Evolutionary conservation across 2,888 invertebrate species (phyloP), one percentile per base, ranked within the genome.

Genomic region (Toxonevra muliebris): DNA sequence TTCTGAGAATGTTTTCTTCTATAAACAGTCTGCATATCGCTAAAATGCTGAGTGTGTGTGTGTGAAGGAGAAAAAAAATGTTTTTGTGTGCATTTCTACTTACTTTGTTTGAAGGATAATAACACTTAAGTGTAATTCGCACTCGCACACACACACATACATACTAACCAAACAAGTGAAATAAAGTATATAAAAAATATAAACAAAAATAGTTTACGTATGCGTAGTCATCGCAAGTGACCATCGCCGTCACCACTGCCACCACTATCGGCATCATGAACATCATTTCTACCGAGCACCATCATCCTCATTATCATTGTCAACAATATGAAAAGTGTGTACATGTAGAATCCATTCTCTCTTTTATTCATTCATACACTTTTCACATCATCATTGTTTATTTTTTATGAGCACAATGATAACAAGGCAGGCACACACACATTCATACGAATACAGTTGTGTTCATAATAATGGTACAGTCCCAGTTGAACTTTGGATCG

Each of bases 341-440:
- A 1, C 17, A 58, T 19, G 8, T 19, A 2, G 30, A 2, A 30
- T 30, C 2, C 30, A 7, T 30, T 4, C 3, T 30, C 30, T 30
- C 30, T 7, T 30, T 30, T 30, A 4, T 30, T 30, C 52, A 42
- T 17, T 50, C 65, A 50, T 50, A 58, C 48, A 42, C 50, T 58
- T 64, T 61, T 52, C 20, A n/a, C 42, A 50, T 57, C 50, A 55
- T 15, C 55, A 54, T 62, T 62, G 62, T 65, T 65, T 58, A 41
- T 43, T 57, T 64, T 64, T 64, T 58, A 15, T 30, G 40, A 45
- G 43, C 40, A 20, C 62, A n/a, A 52, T 10, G 30, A 30, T 20
- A 54, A 9, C 42, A 43, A 20, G 11, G 10, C 42, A 45, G 45
- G n/a, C 43, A 57, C 41, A 64, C 13, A 48, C 41, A 57, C 41